phyloP scores from a whole-genome alignment of 64 coral and sea anemone genomes.

The Trachythela sp. region DNA sequence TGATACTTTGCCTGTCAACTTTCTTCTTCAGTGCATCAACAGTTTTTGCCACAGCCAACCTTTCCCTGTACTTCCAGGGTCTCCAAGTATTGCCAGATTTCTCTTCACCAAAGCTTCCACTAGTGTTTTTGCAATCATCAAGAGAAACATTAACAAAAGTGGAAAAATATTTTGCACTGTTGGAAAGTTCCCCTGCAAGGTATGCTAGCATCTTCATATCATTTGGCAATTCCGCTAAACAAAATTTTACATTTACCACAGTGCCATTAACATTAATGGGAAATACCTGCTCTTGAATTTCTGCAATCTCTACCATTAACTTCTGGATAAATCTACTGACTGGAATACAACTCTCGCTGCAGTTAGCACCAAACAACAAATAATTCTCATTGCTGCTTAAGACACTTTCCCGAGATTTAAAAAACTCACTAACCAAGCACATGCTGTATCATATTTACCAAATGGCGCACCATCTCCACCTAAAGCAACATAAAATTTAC shows the following conservation, averaged over 20 bases:
- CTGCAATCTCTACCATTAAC: neutral
- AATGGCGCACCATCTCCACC: slow-evolving; percentile 2
- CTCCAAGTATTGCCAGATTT: neutral
- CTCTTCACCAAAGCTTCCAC: neutral
- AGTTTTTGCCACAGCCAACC: neutral
- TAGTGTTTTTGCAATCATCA: neutral
- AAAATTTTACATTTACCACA: slow-evolving; percentile 4
- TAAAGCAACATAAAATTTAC: too few relatives aligned
- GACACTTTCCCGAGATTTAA: neutral
- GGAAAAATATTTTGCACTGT: slow-evolving; percentile 1
- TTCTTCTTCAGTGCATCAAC: slow-evolving; percentile 2
- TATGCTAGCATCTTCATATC: slow-evolving; percentile 4
- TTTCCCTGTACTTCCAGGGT: neutral
- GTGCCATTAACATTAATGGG: neutral
- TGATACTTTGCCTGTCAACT: neutral
- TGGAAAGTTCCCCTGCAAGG: neutral
- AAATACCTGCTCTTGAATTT: neutral
- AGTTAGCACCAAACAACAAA: slow-evolving; percentile 5
- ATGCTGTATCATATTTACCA: neutral
- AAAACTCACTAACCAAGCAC: neutral
- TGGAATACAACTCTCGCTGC: neutral
- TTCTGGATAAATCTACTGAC: neutral
- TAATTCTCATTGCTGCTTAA: slow-evolving; percentile 16
- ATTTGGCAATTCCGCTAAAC: neutral
- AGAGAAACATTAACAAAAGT: slow-evolving; percentile 1